These are phyloP conservation scores for Charadrius vociferus DNA, from an alignment of 2,113 vertebrate genomes.

Conservation along the genomic window DNA sequence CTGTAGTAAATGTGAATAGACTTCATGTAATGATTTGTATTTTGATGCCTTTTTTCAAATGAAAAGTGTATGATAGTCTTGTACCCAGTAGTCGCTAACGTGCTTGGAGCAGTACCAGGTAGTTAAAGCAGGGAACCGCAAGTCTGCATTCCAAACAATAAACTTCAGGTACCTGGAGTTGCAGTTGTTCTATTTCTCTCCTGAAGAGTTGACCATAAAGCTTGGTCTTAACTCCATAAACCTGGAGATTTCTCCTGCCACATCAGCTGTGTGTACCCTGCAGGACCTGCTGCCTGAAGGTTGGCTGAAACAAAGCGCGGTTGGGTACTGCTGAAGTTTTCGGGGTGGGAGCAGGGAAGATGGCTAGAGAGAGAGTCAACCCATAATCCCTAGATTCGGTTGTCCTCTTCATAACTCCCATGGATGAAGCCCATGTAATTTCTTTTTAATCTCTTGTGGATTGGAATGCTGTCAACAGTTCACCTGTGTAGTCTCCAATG, in stretches of 20 bases:
- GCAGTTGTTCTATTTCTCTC: background rate
- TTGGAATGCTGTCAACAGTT: background rate
- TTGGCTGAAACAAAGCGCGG: background rate
- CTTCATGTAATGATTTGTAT: background rate
- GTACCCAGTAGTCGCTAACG: background rate
- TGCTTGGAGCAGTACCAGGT: background rate
- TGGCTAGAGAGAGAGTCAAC: background rate
- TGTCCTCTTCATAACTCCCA: background rate
- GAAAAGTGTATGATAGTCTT: background rate
- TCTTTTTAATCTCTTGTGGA: background rate
- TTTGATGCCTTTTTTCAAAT: background rate
- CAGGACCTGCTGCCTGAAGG: background rate
- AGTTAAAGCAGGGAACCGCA: background rate
- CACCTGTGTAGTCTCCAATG: background rate
- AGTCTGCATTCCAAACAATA: background rate
- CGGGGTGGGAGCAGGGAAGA: background rate
- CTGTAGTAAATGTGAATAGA: background rate
- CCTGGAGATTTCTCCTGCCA: background rate
- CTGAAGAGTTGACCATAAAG: background rate
- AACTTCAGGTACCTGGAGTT: background rate
- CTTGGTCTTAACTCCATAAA: background rate
- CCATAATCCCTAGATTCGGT: accelerated
- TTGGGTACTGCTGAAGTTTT: background rate
- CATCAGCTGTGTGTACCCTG: background rate
- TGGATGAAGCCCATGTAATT: background rate